phyloP scores from a whole-genome alignment of 2,113 vertebrate genomes.

The Turdus rufiventris region DNA sequence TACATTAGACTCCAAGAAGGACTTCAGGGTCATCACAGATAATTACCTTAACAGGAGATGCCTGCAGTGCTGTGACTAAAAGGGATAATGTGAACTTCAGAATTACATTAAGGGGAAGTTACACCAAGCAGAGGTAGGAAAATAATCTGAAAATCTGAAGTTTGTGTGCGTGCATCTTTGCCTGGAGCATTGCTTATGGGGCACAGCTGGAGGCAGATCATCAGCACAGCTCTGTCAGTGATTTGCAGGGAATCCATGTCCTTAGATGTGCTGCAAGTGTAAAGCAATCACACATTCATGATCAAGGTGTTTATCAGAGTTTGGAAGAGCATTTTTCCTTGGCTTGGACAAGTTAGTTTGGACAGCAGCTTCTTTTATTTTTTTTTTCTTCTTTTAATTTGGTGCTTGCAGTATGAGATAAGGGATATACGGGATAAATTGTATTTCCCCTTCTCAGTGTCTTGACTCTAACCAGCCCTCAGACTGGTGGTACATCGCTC shows the following conservation, averaged over 20 bases:
- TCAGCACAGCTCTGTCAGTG: background rate
- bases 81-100: background rate
- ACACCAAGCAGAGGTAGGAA: background rate
- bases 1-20: conserved; percentile 2
- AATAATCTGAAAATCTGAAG: background rate
- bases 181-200: background rate
- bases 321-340: background rate
- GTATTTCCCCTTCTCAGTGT: background rate
- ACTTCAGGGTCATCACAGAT: conserved; percentile 34
- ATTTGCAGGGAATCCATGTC: background rate
- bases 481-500: fast-evolving
- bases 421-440: background rate
- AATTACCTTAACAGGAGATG: conserved; percentile 29
- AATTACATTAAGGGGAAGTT: background rate
- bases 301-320: background rate
- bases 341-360: background rate
- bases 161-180: background rate
- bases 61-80: conserved; percentile 17
- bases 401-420: background rate
- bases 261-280: background rate
- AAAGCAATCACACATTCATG: background rate
- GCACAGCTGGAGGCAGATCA: background rate
- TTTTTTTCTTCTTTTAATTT: background rate
- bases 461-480: background rate
- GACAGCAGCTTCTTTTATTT: background rate